These are phyloP conservation scores for Petaurus breviceps DNA, from an alignment of 2,113 vertebrate species.

Conservation along the genomic window DNA sequence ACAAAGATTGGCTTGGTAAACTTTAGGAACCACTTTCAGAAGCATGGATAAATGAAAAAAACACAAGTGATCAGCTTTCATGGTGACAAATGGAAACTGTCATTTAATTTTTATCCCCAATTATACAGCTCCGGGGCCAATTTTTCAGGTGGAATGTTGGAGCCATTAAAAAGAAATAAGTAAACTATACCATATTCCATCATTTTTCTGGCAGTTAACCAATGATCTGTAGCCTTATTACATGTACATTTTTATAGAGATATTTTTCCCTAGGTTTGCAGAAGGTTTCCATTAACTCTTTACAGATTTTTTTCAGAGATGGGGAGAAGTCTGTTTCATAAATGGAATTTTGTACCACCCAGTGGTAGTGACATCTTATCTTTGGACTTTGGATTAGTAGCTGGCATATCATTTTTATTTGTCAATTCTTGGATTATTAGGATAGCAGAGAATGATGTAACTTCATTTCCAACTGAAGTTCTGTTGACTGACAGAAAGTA, in stretches of 20 bases:
- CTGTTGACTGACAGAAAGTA: neutral
- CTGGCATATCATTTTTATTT: conserved; percentile 19
- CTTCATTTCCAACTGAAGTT: conserved; percentile 34
- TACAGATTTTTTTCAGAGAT: neutral
- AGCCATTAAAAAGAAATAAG: conserved; percentile 88
- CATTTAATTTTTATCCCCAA: conserved; percentile 87
- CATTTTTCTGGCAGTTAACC: conserved; percentile 85
- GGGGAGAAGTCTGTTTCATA: neutral
- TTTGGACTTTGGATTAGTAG: conserved; percentile 14
- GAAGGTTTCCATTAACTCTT: conserved; percentile 58
- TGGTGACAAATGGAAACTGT: conserved; percentile 85
- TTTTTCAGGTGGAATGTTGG: conserved; percentile 86
- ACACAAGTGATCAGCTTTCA: conserved; percentile 75
- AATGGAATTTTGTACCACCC: neutral
- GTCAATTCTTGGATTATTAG: conserved; percentile 13
- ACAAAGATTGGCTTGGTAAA: conserved; percentile 63
- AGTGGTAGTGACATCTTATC: conserved; percentile 9
- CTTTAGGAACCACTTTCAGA: conserved; percentile 46
- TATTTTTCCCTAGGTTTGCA: conserved; percentile 78
- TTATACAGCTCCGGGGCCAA: conserved; percentile 85
- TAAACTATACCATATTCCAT: conserved; percentile 85
- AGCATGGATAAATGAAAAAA: conserved; percentile 62
- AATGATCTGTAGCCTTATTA: conserved; percentile 82
- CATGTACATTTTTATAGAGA: conserved; percentile 76
- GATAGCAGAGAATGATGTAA: neutral